A percentile compares a stretch with the other conserved stretches of the same genome.
These are phyloP conservation scores for Propithecus coquereli DNA, from an alignment of 2,113 vertebrate genomes.

Conservation along the genomic window DNA sequence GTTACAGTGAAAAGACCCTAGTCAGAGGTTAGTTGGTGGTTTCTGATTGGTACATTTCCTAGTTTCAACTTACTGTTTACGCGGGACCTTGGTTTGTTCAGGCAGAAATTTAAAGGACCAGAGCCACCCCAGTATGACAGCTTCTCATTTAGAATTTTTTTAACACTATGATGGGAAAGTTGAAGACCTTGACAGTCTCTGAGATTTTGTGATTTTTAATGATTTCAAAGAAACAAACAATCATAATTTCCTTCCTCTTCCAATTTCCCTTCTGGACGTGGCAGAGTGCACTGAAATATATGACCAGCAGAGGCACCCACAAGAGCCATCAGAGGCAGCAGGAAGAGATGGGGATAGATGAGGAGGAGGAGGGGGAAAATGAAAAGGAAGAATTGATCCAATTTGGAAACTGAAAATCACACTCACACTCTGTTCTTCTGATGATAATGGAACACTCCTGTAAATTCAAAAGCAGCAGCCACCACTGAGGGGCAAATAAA, in stretches of 20 bases:
- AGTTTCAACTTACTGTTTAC: background rate
- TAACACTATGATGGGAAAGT: background rate
- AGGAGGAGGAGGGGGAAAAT: background rate
- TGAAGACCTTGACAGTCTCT: background rate
- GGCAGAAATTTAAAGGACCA: background rate
- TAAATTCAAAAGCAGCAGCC: background rate
- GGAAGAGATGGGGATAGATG: background rate
- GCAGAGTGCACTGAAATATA: too few relatives aligned
- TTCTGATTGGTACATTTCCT: background rate
- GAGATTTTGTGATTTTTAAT: background rate
- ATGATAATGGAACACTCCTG: background rate
- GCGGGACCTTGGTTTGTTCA: background rate
- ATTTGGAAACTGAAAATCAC: background rate
- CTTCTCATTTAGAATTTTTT: background rate
- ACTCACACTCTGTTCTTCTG: background rate
- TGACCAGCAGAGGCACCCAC: background rate
- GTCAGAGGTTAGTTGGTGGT: background rate
- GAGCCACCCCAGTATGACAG: background rate
- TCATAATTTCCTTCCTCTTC: background rate
- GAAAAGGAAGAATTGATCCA: background rate
- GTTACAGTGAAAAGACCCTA: background rate
- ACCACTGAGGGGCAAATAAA: background rate
- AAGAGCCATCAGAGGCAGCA: background rate
- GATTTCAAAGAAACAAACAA: background rate
- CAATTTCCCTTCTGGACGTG: background rate